phyloP scores from a whole-genome alignment of 1,140 invertebrate species.

The Portunus trituberculatus region DNA sequence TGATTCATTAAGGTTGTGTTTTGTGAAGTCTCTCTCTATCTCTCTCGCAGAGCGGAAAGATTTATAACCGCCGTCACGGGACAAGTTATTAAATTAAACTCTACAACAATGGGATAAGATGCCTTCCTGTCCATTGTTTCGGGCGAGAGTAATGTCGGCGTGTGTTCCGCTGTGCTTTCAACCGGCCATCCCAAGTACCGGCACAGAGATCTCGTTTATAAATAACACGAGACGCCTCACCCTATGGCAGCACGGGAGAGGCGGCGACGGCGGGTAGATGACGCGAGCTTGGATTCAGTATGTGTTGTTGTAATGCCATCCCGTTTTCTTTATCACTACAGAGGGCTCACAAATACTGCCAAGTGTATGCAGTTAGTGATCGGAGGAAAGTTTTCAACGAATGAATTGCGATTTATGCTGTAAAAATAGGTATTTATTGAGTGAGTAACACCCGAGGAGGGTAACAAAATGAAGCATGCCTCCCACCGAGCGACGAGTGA shows the following conservation, averaged over 20 bases:
- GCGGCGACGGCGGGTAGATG: background rate
- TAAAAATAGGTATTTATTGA: background rate
- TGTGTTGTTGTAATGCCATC: background rate
- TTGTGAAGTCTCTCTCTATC: slow-evolving; percentile 30
- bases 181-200: slow-evolving; percentile 18
- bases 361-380: background rate
- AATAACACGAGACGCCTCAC: slow-evolving; percentile 17
- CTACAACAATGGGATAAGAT: slow-evolving; percentile 16
- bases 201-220: slow-evolving; percentile 45
- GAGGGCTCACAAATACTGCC: slow-evolving; percentile 14
- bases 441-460: background rate
- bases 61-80: background rate
- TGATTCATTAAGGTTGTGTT: slow-evolving; percentile 26
- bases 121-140: slow-evolving; percentile 64
- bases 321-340: background rate
- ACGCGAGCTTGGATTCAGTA: background rate
- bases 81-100: slow-evolving; percentile 42
- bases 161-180: slow-evolving; percentile 40
- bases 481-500: background rate
- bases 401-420: background rate
- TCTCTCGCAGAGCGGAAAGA: background rate
- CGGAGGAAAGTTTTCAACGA: background rate
- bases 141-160: slow-evolving; percentile 35
- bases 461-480: slow-evolving; percentile 29
- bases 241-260: slow-evolving; percentile 46